phyloP scores from a whole-genome alignment of 2,113 vertebrate genomes.

The Protobothrops mucrosquamatus region DNA sequence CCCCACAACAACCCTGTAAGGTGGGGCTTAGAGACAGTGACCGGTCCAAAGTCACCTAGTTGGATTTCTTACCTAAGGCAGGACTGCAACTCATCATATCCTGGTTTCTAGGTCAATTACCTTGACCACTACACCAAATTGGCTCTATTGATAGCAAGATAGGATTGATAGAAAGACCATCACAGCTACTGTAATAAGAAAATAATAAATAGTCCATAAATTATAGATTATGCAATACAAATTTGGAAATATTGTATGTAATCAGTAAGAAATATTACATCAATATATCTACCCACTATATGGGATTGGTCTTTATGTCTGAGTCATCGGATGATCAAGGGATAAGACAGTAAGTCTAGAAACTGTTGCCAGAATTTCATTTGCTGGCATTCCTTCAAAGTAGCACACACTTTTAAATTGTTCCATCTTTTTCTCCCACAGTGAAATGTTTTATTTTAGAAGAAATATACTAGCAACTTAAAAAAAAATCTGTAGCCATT shows the following conservation, averaged over 20 bases:
- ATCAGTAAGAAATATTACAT: neutral
- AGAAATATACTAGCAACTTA: neutral
- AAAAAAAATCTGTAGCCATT: neutral
- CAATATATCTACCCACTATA: neutral
- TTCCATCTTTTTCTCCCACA: neutral
- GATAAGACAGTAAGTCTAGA: neutral
- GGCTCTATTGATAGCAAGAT: too few relatives aligned
- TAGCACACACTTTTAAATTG: neutral
- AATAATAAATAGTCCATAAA: neutral
- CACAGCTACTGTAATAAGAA: neutral
- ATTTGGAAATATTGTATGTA: neutral
- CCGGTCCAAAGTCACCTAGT: neutral
- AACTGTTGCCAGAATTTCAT: neutral
- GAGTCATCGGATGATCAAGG: neutral
- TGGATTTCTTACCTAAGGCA: neutral
- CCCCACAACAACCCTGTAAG: neutral
- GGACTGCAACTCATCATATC: neutral
- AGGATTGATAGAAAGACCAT: neutral
- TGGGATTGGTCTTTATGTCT: neutral
- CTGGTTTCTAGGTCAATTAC: neutral
- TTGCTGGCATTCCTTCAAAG: neutral
- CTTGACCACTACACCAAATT: too few relatives aligned
- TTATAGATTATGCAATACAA: neutral
- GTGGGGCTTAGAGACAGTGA: neutral
- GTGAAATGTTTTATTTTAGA: neutral